Evolutionary conservation across 2,888 invertebrate genomes (phyloP).

Genomic region (Cryptocephalus primarius): DNA sequence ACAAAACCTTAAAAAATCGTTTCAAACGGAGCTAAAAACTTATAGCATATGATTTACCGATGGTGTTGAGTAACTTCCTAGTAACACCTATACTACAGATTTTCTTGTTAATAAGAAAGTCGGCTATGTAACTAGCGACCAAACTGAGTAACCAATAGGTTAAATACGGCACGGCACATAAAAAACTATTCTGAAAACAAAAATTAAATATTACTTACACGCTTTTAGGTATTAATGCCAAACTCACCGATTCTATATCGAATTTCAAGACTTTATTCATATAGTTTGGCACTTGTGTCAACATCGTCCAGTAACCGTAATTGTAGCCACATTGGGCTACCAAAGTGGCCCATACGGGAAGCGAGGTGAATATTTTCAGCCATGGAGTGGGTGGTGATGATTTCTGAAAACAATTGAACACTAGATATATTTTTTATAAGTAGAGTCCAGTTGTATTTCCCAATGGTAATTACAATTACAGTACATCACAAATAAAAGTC

Average conservation of each 20-base stretch:
- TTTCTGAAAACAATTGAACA: not conserved
- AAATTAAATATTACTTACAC: not conserved
- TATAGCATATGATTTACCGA: slow-evolving; percentile 8
- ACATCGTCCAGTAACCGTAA: slow-evolving; percentile 75
- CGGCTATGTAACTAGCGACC: slow-evolving; percentile 54
- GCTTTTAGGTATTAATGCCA: not conserved
- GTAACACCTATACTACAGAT: slow-evolving; percentile 32
- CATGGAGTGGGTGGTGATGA: slow-evolving; percentile 52
- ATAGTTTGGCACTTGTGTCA: slow-evolving; percentile 73
- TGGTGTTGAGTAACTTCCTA: slow-evolving; percentile 51
- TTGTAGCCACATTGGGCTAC: slow-evolving; percentile 63
- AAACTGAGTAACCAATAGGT: slow-evolving; percentile 63
- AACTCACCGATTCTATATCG: slow-evolving; percentile 54
- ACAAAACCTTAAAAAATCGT: slow-evolving; percentile 28
- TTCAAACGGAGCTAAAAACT: too few relatives aligned
- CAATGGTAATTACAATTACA: too few relatives aligned
- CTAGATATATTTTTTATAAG: too few relatives aligned
- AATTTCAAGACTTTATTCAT: slow-evolving; percentile 62
- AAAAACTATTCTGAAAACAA: slow-evolving; percentile 45
- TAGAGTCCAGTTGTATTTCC: too few relatives aligned
- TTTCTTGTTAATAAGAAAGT: slow-evolving; percentile 45
- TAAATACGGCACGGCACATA: slow-evolving; percentile 62
- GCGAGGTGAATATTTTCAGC: slow-evolving; percentile 58
- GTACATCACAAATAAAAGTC: too few relatives aligned
- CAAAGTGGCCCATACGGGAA: slow-evolving; percentile 64